Percentiles rank a stretch among this genome's conserved stretches.
These are phyloP conservation scores for Ctenochaetus hawaiiensis DNA, from an alignment of 2,797 vertebrate genomes.

Conservation along the genomic window DNA sequence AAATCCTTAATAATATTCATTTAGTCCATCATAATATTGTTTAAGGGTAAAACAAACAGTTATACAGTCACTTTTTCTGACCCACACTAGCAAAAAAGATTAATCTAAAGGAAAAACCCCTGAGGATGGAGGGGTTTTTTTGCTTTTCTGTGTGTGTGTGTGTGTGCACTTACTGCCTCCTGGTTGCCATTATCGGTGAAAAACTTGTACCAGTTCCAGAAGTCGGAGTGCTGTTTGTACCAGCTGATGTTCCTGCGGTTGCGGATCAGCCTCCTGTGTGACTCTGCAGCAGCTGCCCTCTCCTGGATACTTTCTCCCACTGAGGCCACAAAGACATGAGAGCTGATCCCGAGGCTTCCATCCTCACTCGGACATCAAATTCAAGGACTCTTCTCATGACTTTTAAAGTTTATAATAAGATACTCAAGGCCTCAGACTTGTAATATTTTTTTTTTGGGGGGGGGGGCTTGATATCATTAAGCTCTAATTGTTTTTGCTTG, in stretches of 20 bases:
- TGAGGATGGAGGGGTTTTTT: too few relatives aligned
- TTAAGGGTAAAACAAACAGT: too few relatives aligned
- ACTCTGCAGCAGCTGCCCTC: slow-evolving; percentile 37
- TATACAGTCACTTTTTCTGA: too few relatives aligned
- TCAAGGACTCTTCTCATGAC: slow-evolving; percentile 25
- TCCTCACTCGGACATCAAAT: not conserved
- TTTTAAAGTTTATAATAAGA: slow-evolving; percentile 30
- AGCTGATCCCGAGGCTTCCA: slow-evolving; percentile 7
- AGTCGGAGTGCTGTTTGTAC: slow-evolving; percentile 88
- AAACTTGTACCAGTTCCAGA: slow-evolving; percentile 89
- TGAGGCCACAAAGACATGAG: slow-evolving; percentile 18
- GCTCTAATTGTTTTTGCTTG: not conserved
- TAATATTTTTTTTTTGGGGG: not conserved
- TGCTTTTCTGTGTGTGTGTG: not conserved
- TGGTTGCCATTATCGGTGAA: slow-evolving; percentile 86
- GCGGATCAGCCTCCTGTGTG: slow-evolving; percentile 77
- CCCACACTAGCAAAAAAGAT: too few relatives aligned
- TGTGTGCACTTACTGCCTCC: slow-evolving; percentile 83
- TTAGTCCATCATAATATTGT: too few relatives aligned
- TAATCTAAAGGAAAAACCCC: too few relatives aligned
- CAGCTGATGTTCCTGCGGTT: slow-evolving; percentile 88
- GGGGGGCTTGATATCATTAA: not conserved
- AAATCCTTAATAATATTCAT: too few relatives aligned
- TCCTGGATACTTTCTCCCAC: slow-evolving; percentile 65
- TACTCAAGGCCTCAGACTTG: not conserved